These are phyloP conservation scores for Xiphydria camelus DNA, from an alignment of 2,888 invertebrate species.

Conservation along the genomic window DNA sequence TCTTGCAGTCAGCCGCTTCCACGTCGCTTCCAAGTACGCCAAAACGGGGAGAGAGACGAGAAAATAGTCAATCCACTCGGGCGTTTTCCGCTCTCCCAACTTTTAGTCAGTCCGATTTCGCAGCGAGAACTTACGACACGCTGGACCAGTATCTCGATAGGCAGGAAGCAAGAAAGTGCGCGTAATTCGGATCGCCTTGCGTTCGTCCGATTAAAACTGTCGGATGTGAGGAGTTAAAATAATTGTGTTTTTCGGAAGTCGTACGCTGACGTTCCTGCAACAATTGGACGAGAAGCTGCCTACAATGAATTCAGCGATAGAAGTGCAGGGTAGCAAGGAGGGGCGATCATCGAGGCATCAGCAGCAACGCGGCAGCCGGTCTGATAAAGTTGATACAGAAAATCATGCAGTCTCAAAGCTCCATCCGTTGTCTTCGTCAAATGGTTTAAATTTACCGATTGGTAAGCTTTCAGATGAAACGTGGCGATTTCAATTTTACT, in stretches of 20 bases:
- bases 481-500: no score
- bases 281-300: no score
- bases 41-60: conserved; percentile 11
- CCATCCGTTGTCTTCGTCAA: neutral
- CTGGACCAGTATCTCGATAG: conserved; percentile 22
- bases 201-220: no score
- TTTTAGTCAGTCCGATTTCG: no score
- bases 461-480: conserved; percentile 20
- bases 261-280: no score
- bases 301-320: neutral
- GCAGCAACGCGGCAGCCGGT: neutral
- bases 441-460: conserved; percentile 13
- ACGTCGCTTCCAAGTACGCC: conserved; percentile 30
- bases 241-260: no score
- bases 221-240: no score
- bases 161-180: conserved; percentile 12
- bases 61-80: no score
- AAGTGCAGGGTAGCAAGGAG: neutral
- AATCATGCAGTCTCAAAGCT: neutral
- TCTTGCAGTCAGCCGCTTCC: conserved; percentile 21
- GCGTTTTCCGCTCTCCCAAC: conserved; percentile 19
- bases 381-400: conserved; percentile 1
- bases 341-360: neutral
- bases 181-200: no score
- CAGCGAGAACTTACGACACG: conserved; percentile 12